Percentiles rank a stretch among this genome's conserved stretches.
These are phyloP conservation scores for Parus major DNA, from an alignment of 2,113 vertebrate species.

Conservation along the genomic window DNA sequence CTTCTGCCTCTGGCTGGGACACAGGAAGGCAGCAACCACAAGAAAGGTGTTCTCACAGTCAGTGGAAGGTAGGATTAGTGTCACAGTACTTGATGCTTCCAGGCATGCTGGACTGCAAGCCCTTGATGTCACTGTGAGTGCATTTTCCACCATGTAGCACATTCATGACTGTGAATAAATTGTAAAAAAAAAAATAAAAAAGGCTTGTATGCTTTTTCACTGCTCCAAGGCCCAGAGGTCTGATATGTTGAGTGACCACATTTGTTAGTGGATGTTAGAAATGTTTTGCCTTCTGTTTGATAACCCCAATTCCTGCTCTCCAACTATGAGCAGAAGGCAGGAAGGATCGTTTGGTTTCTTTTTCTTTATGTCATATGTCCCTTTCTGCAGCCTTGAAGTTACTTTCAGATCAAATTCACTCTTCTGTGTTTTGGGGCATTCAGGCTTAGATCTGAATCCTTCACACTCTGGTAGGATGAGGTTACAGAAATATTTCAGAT, in stretches of 20 bases:
- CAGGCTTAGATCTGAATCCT: neutral
- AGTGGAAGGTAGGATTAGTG: neutral
- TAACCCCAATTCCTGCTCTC: neutral
- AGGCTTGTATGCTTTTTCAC: neutral
- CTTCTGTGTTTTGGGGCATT: neutral
- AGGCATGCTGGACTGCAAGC: neutral
- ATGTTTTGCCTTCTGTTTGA: neutral
- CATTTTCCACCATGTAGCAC: rapidly evolving
- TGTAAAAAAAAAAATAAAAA: neutral
- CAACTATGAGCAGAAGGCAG: neutral
- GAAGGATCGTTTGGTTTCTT: neutral
- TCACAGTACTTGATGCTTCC: neutral
- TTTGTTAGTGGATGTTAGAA: neutral
- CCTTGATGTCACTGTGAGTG: neutral
- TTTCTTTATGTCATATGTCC: neutral
- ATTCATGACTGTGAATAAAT: neutral
- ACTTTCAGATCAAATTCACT: neutral
- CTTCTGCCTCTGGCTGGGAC: neutral
- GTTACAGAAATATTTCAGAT: neutral
- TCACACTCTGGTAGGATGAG: neutral
- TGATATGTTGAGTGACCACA: neutral
- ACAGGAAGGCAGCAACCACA: neutral
- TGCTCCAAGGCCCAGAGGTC: neutral
- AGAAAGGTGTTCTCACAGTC: neutral
- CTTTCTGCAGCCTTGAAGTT: neutral